Conservation (phyloP, 2,888 invertebrate genomes). For the Pristionchus fissidentatus region DNA sequence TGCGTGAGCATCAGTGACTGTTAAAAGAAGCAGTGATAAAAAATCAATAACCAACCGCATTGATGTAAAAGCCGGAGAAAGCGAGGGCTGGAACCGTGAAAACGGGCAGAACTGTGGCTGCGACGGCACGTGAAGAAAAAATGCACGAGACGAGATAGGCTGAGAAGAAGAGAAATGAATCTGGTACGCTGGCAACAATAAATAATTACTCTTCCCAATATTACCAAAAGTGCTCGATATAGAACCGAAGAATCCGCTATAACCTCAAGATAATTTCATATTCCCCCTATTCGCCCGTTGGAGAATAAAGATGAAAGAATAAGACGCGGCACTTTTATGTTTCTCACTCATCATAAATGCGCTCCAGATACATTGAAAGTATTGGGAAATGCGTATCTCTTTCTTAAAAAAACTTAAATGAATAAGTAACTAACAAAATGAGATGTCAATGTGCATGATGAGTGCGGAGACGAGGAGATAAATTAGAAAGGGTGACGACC, state of each 20-base stretch:
- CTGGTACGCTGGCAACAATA: neutral
- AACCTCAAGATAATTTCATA: no score
- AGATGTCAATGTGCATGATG: constrained; percentile 71
- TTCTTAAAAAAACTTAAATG: neutral
- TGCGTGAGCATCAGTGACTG: no score
- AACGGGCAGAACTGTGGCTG: constrained; percentile 90
- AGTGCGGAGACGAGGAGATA: constrained; percentile 78
- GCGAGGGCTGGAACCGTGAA: constrained; percentile 92
- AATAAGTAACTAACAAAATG: constrained; percentile 60
- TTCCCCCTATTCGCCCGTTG: no score
- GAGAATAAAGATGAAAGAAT: no score
- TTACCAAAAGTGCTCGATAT: neutral
- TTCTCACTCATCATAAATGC: neutral
- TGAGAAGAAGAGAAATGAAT: constrained; percentile 76
- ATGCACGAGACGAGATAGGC: constrained; percentile 92
- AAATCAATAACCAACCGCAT: constrained; percentile 22
- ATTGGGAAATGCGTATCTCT: neutral
- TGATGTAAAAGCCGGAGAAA: constrained; percentile 76
- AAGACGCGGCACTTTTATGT: no score
- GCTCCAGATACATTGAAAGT: neutral
- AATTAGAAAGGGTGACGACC: constrained; percentile 82
- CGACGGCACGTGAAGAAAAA: constrained; percentile 85
- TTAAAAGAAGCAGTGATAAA: neutral
- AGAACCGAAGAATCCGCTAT: neutral
- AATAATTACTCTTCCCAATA: neutral